A percentile compares a stretch with the other conserved stretches of the same genome.
Evolutionary conservation across 1,140 invertebrate species (phyloP).

Genomic region (Drosophila parvula): DNA sequence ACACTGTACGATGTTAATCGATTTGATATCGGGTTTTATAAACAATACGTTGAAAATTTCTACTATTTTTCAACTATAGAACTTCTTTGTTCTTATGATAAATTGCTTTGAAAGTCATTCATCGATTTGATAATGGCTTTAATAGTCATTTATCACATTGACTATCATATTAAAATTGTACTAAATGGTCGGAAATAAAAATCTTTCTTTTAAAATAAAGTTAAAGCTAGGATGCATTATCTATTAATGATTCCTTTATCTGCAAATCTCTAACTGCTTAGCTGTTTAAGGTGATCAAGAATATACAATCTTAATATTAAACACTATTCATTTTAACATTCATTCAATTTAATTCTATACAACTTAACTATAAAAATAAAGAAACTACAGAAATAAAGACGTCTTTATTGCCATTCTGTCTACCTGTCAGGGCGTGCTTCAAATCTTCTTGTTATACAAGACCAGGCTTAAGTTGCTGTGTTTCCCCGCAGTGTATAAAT

Average conservation of each 20-base stretch:
- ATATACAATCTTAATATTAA: not conserved
- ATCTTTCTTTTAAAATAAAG: not conserved
- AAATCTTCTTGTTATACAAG: not conserved
- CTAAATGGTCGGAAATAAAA: not conserved
- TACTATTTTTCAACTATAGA: no score
- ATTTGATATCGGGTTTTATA: not conserved
- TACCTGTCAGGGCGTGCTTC: not conserved
- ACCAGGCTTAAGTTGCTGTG: not conserved
- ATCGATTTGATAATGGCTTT: not conserved
- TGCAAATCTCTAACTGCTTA: not conserved
- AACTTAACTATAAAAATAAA: not conserved
- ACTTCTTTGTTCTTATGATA: not conserved
- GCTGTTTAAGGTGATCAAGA: not conserved
- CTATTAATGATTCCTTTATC: not conserved
- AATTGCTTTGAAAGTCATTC: not conserved
- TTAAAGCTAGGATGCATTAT: not conserved
- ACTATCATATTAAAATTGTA: not conserved
- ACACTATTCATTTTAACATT: not conserved
- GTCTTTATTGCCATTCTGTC: not conserved
- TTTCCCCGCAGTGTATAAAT: slow-evolving; percentile 11
- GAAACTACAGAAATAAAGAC: not conserved
- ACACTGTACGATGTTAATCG: not conserved
- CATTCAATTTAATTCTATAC: not conserved
- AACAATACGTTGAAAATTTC: not conserved
- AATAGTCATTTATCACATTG: no score